Conservation (phyloP, 2,888 invertebrate species). For the Amphiduros pacificus region DNA sequence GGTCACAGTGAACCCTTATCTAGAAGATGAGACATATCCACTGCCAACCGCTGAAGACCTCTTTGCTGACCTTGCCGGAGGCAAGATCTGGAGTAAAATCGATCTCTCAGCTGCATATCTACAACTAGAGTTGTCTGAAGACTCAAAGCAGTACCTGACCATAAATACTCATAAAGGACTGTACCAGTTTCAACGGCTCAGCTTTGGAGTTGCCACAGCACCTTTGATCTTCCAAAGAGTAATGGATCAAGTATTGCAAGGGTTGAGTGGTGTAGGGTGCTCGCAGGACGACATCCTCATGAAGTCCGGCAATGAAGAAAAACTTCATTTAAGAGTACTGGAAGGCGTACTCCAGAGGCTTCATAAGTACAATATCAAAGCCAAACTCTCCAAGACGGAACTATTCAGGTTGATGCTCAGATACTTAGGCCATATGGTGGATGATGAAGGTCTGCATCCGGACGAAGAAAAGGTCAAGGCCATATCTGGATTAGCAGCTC, state of each 20-base stretch:
- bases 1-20: constrained; percentile 21
- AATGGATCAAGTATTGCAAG: neutral
- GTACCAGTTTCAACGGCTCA: neutral
- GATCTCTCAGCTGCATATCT: neutral
- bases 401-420: too few species aligned
- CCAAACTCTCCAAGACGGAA: neutral
- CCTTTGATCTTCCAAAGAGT: neutral
- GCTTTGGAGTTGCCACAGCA: neutral
- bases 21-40: neutral
- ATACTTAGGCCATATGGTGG: constrained; percentile 1
- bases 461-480: neutral
- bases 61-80: neutral
- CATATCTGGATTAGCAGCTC: neutral
- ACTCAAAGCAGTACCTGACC: neutral
- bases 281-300: neutral
- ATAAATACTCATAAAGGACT: neutral
- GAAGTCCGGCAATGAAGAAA: neutral
- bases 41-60: neutral
- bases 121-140: neutral
- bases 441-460: neutral
- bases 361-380: neutral
- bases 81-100: neutral
- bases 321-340: neutral
- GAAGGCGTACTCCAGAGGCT: neutral
- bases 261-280: neutral